Evolutionary conservation across 2,797 vertebrate species (phyloP), one percentile per base, ranked within the genome.

Genomic region (Enteromius trimaculatus): DNA sequence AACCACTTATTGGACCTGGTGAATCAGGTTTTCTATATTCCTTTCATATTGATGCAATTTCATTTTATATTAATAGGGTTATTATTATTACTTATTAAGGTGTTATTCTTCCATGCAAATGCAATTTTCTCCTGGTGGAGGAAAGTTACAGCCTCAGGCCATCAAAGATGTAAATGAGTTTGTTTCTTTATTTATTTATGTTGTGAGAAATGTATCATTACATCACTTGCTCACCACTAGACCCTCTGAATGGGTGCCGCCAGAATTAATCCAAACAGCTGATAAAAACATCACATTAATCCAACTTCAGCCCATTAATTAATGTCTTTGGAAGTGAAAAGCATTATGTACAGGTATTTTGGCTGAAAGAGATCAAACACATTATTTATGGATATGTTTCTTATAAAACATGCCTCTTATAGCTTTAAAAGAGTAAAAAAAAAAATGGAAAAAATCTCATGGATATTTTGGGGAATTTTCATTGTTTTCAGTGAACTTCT

Each of bases 1-100:
- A 84, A 55, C 83, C 81, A 65, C 74, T 87, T 66, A 80, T 83
- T 69, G 85, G 77, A 77, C 76, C 85, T 74, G 70, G 80, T 80
- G 74, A 78, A 49, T 42, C 55, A 51, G 74, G 70, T 83, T 81
- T 72, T 55, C 11, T 17, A 19, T 47, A 13, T 72, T 60, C 79
- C 9, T 60, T 60, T 51, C 34, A 49, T 64, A 34, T 60, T 65
- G 23, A 79, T 64, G 6, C 17, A 72, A 29, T 74, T 14, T 13
- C 39, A 82, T 16, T 31, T 29, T 29, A 29, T 6, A 31, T 64
- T 65, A 34, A 65, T 19, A 47, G 19, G 6, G 26, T 17, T 10
- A 13, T 31, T 31, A 21, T 14, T 53, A n/a, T 37, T 37, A 7
- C 49, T 37, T n/a, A n/a, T n/a, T n/a, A n/a, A n/a, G n/a, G n/a